Base-by-base conservation (phyloP, 2,113 vertebrate genomes). In the Perccottus glenii region DNA sequence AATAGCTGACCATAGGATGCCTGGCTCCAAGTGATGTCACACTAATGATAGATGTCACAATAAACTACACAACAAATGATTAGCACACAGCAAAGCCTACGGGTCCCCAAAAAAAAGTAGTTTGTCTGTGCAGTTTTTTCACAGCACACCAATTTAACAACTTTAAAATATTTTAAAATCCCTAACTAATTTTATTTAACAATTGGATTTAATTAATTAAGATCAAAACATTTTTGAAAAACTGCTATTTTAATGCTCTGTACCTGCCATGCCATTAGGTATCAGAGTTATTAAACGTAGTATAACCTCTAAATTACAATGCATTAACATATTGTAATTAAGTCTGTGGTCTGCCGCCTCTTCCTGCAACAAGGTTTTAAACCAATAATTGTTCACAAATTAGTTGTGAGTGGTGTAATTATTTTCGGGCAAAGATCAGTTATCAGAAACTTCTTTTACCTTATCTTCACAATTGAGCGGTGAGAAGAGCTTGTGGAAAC, bases 401-500 rank as follows among this genome's bases (percentile, higher is more conserved):
- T 77, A 85, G 59, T 70, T 64, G 71, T 14, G 38, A 77, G 70
- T 67, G 62, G 70, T 79, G 74, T 69, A 67, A 88, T 91, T 92
- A 91, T 91, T 92, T 90, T 80, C 76, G 49, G 64, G 64, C 60
- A 67, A 11, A 71, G 87, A 89, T 90, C 84, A 90, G 87, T 90
- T 83, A 80, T 82, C 78, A 67, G 83, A 87, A 75, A 81, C 82
- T 91, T 91, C 86, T 92, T 90, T 92, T 84, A 87, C 85, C 81
- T 78, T 78, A 67, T 61, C 38, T 80, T 73, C 68, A 81, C 69
- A 84, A 82, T 78, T 78, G 50, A 75, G 56, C 64, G 70, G 40
- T 49, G n/a, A 52, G 44, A 73, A 35, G 58, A 35, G 49, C 51
- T 68, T 73, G 67, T 32, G 57, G 36, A 78, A 65, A 35, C 67